Base-by-base conservation (phyloP, 2,797 vertebrate species). In the Melanogrammus aeglefinus region DNA sequence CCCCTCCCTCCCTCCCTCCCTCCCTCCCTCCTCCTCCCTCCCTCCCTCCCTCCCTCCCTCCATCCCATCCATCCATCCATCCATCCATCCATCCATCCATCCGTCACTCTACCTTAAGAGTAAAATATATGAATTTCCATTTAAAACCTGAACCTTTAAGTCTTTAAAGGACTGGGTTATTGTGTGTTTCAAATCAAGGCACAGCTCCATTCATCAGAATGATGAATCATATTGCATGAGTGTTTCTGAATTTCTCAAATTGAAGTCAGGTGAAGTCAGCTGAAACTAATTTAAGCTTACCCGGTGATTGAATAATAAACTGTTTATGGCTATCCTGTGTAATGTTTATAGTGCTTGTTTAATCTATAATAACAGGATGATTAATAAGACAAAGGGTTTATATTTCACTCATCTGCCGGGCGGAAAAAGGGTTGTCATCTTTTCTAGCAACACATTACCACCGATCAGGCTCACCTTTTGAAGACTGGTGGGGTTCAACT, bases 401-500 rank as follows among this genome's bases (percentile, higher is more conserved):
- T 38, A 9, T 38, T 73, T 73, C 33, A 73, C 24, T 73, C 21
- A 21, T 39, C 29, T 16, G 69, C 14, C 27, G 27, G 29, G 10
- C 27, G 57, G 16, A 27, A 29, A 33, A 71, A 71, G 27, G 24
- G 1, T 14, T 33, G 13, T 71, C 13, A 71, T 16, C 24, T 71
- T 31, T 63, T 21, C 57, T 8, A 14, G 51, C 21, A 29, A 35
- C 36, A 12, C 9, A 57, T 71, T 2, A 71, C 72, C 4, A 74
- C 4, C 44, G 82, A 72, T 36, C 41, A 38, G 9, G 24, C 93
- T 94, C 85, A 97, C 97, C 96, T 98, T 98, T 87, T 97, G 96
- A 83, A 98, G 94, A 92, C 97, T 97, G 85, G 96, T 96, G 83
- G 97, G 96, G 85, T 98, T 98, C 93, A 98, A 92, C 93, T 97